A percentile compares a stretch with the other conserved stretches of the same genome.
Evolutionary conservation across 2,797 vertebrate genomes (phyloP).

Genomic region (Siniperca obscura): DNA sequence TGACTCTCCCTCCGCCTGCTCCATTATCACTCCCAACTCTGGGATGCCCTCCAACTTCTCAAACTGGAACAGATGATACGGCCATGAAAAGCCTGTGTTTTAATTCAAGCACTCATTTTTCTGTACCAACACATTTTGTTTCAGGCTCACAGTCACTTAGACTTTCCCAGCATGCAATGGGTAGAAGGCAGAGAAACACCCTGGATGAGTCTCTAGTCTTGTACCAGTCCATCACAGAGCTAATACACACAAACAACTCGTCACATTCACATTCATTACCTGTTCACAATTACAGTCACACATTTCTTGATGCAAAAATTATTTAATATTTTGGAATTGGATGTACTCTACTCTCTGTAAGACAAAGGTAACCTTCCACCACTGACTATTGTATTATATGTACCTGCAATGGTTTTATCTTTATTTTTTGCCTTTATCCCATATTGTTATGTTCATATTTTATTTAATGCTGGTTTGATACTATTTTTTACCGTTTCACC

Average conservation of each 20-base stretch:
- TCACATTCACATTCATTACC: background rate
- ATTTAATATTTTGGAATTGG: background rate
- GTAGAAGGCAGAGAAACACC: background rate
- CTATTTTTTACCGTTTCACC: background rate
- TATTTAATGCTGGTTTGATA: background rate
- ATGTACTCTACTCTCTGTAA: background rate
- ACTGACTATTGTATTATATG: too few relatives aligned
- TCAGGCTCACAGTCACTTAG: constrained; percentile 6
- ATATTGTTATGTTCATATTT: background rate
- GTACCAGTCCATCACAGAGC: background rate
- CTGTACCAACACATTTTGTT: constrained; percentile 29
- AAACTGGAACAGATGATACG: constrained; percentile 73
- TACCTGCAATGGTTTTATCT: too few relatives aligned
- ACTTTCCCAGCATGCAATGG: constrained; percentile 45
- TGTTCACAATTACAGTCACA: background rate
- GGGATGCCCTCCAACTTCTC: constrained; percentile 89
- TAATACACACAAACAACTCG: background rate
- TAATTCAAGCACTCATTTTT: constrained; percentile 4
- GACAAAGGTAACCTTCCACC: background rate
- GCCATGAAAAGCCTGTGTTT: constrained; percentile 25
- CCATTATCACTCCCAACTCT: constrained; percentile 81
- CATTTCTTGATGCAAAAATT: background rate
- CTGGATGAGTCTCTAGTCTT: constrained; percentile 6
- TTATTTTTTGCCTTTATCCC: too few relatives aligned
- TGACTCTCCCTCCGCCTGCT: constrained; percentile 80